phyloP scores from a whole-genome alignment of 2,797 vertebrate species.

The Podarcis lilfordi region DNA sequence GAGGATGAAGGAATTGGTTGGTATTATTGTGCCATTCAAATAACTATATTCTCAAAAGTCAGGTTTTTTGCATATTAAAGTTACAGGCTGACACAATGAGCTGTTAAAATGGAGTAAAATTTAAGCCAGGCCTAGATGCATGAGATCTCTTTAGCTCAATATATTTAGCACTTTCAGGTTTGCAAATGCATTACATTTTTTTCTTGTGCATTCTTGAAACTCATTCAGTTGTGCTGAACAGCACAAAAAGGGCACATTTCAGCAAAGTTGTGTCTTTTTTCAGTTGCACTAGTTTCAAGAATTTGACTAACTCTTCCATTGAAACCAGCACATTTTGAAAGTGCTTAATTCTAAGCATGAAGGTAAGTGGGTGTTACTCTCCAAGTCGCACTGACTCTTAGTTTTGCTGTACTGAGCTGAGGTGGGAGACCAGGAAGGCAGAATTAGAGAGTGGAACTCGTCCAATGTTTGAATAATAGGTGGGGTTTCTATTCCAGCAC shows the following conservation, averaged over 20 bases:
- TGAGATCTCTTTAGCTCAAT: neutral
- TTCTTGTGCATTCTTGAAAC: neutral
- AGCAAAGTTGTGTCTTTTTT: neutral
- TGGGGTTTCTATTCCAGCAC: neutral
- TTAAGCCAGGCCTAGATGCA: neutral
- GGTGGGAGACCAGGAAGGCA: no score
- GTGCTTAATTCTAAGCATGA: neutral
- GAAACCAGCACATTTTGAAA: neutral
- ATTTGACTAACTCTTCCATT: neutral
- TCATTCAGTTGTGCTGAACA: neutral
- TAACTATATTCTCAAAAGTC: neutral
- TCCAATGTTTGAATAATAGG: neutral
- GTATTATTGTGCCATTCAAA: neutral
- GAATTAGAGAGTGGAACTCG: neutral
- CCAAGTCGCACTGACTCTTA: neutral
- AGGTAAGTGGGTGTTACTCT: neutral
- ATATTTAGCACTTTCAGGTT: neutral
- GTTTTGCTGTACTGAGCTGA: neutral
- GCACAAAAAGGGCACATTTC: neutral
- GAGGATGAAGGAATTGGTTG: conserved; percentile 1
- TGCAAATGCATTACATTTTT: neutral
- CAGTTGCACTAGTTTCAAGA: no score
- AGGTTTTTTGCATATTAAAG: neutral
- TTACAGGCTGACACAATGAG: neutral
- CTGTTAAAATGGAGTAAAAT: neutral